Evolutionary conservation across 2,113 vertebrate species (phyloP).

Genomic region (Rhinichthys klamathensis): DNA sequence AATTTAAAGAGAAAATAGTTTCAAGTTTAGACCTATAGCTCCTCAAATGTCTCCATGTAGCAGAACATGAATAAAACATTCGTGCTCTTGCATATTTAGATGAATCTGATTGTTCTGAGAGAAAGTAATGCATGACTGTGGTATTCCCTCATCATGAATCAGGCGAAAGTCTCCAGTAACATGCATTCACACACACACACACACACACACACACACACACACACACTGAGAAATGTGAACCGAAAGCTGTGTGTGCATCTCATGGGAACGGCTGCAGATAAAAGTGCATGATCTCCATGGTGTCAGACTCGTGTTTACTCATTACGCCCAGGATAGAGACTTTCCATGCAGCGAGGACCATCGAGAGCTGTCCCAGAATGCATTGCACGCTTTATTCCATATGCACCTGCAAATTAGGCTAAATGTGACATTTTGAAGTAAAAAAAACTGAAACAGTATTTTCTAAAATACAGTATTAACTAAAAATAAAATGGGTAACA

Average conservation of each 20-base stretch:
- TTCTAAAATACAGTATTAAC: no score
- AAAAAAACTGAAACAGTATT: no score
- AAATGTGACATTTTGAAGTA: no score
- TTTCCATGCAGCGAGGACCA: not conserved
- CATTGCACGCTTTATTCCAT: not conserved
- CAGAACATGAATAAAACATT: not conserved
- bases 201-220: no score
- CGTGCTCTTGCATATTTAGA: not conserved
- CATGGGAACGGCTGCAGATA: not conserved
- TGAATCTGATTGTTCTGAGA: not conserved
- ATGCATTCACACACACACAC: no score
- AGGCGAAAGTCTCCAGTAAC: not conserved
- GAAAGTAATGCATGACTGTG: not conserved
- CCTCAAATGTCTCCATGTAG: not conserved
- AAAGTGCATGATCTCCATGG: not conserved
- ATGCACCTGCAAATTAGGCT: not conserved
- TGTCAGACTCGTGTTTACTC: not conserved
- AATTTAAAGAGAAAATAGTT: no score
- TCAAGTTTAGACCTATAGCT: no score
- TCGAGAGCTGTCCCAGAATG: slow-evolving; percentile 5
- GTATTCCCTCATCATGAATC: not conserved
- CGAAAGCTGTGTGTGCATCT: not conserved
- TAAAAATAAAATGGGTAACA: no score
- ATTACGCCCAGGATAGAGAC: not conserved
- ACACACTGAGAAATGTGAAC: not conserved